Percentiles rank a stretch among this genome's conserved stretches.
Evolutionary conservation across 2,888 invertebrate genomes (phyloP).

Genomic region (Sinohyriopsis cumingii): DNA sequence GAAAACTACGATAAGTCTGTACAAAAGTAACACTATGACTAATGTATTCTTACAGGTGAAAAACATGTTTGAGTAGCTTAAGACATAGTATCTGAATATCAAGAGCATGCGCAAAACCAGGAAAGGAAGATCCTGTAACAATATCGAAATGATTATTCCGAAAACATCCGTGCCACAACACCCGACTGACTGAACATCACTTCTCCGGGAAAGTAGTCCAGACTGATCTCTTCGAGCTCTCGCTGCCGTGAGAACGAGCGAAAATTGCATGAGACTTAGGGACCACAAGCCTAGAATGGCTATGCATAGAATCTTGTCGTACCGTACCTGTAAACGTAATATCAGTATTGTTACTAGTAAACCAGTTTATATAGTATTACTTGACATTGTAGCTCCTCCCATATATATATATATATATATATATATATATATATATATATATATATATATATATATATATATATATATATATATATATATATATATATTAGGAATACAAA

Average conservation of each 20-base stretch:
- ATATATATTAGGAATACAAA: too few species aligned
- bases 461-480: too few species aligned
- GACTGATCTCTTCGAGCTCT: constrained; percentile 59
- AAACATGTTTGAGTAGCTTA: constrained; percentile 96
- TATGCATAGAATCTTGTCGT: constrained; percentile 85
- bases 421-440: too few species aligned
- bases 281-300: constrained; percentile 92
- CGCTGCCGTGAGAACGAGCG: constrained; percentile 93
- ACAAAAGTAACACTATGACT: constrained; percentile 89
- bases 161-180: constrained; percentile 90
- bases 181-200: constrained; percentile 16
- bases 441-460: too few species aligned
- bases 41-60: constrained; percentile 94
- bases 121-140: constrained; percentile 89
- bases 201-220: too few species aligned
- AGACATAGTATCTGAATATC: constrained; percentile 89
- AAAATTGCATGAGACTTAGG: constrained; percentile 94
- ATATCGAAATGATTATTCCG: constrained; percentile 89
- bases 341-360: not conserved
- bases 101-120: constrained; percentile 86
- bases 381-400: too few species aligned
- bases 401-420: too few species aligned
- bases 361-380: not conserved
- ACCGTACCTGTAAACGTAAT: constrained; percentile 58
- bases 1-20: constrained; percentile 78